Percentiles rank a stretch among this genome's conserved stretches.
Conservation (phyloP, 1,140 invertebrate species). For the Drosophila mojavensis region DNA sequence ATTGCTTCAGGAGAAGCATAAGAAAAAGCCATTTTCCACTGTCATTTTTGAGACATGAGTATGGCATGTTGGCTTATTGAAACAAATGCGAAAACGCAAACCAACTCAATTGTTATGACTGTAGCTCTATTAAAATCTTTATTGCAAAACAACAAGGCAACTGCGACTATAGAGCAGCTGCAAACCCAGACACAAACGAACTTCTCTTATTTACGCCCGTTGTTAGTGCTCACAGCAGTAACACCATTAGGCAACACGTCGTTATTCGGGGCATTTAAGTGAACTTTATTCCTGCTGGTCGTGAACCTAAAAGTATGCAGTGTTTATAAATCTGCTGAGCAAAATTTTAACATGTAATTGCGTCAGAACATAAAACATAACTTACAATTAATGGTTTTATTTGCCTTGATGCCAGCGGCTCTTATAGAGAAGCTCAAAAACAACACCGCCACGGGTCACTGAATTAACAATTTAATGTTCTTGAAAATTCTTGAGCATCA, state of each 20-base stretch:
- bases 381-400: constrained; percentile 56
- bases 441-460: constrained; percentile 33
- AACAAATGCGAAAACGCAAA: not conserved
- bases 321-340: constrained; percentile 55
- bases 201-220: not conserved
- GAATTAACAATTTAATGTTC: constrained; percentile 69
- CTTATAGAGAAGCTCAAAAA: too few species aligned
- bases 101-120: too few species aligned
- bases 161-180: not conserved
- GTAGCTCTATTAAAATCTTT: too few species aligned
- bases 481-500: constrained; percentile 43
- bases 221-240: not conserved
- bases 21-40: too few species aligned
- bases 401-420: too few species aligned
- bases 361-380: constrained; percentile 64
- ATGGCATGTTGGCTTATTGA: not conserved
- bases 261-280: constrained; percentile 13
- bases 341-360: constrained; percentile 75
- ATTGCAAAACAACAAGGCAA: too few species aligned
- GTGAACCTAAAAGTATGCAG: constrained; percentile 56
- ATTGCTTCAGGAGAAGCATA: too few species aligned
- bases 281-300: constrained; percentile 50
- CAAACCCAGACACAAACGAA: not conserved
- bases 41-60: too few species aligned
- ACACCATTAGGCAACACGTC: not conserved